Base-by-base conservation (phyloP, 2,888 invertebrate species). In the Coleophora flavipennella region DNA sequence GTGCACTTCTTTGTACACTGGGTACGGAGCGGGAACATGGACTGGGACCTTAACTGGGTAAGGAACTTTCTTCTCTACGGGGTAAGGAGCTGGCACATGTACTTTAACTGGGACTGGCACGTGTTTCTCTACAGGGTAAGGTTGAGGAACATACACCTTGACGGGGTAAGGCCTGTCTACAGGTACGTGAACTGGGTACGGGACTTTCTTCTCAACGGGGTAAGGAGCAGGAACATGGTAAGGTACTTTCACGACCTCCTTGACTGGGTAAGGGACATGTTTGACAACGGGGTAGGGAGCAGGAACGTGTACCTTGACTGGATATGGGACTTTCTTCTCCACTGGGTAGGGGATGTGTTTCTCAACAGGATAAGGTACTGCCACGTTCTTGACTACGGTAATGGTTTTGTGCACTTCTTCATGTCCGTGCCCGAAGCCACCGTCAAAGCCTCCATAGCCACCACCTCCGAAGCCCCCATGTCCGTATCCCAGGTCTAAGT, bases 371-470 rank as follows among this genome's bases (percentile, higher is more conserved):
- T 91, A 91, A 33, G 91, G 91, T 33, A 88, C 88, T 27, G 91
- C 88, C 36, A 92, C 88, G 49, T 89, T 91, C 76, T 92, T 92
- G 50, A 92, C 88, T 25, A 94, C 88, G 9, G 92, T 92, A 48
- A 91, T 67, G 34, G 89, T 89, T 61, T 91, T 91, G 58, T 90
- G 87, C 13, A 85, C 70, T 51, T 90, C 87, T 40, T 87, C 85
- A 47, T 87, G 81, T 6, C 71, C 72, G 35, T 69, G 67, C 36
- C 70, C 64, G 31, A 72, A 71, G 31, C 70, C 73, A 8, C 55
- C 62, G 42, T 47, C 56, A 13, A 62, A 57, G 13, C 62, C 58
- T 2, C 54, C 48, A 32, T 55, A 64, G 36, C 71, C 68, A 13
- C 73, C 68, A 36, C 66, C 66, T 6, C 58, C 57, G 14, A 49